Evolutionary conservation across 1,140 invertebrate species (phyloP), one percentile per base, ranked within the genome.

Genomic region (Papilio glaucus): DNA sequence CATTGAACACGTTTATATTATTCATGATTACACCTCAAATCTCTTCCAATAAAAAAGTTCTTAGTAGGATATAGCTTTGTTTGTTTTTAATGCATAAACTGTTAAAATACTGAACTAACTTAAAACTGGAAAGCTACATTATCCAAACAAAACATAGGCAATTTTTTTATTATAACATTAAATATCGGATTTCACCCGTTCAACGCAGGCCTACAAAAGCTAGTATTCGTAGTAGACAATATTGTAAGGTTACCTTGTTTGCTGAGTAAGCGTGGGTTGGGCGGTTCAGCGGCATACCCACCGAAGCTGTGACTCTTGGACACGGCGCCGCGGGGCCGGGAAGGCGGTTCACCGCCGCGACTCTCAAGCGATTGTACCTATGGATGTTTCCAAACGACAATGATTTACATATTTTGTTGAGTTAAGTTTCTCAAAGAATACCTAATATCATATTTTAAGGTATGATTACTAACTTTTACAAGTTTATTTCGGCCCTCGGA

Each of bases 221-320:
- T 33, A 3, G 2, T 2, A 33, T 3, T 33, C 29, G 29, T 33
- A 53, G n/a, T 4, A 53, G n/a, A 18, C n/a, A 53, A 8, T 0
- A 15, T n/a, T 8, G 7, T 2, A 18, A 15, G 13, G 57, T 68
- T 76, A 96, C 96, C 96, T 95, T 97, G 96, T 85, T 97, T 96
- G 73, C 95, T 96, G 5, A 97, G 94, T 21, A 95, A 89, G 24
- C 96, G 33, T 88, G 94, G 61, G 21, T 78, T 83, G 7, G 75
- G 82, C 12, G 77, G 81, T 89, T 85, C 85, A 38, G 75, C 91
- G 60, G 79, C 95, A 81, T 97, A 97, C 15, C 97, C 97, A 24
- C 96, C 97, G 83, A 98, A 98, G 86, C 97, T 98, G 90, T 96
- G 97, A 18, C 96, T 96, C 89, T 98, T 98, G 65, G 96, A 96